Base-by-base conservation (phyloP, 2,113 vertebrate genomes). In the Capreolus pygargus region DNA sequence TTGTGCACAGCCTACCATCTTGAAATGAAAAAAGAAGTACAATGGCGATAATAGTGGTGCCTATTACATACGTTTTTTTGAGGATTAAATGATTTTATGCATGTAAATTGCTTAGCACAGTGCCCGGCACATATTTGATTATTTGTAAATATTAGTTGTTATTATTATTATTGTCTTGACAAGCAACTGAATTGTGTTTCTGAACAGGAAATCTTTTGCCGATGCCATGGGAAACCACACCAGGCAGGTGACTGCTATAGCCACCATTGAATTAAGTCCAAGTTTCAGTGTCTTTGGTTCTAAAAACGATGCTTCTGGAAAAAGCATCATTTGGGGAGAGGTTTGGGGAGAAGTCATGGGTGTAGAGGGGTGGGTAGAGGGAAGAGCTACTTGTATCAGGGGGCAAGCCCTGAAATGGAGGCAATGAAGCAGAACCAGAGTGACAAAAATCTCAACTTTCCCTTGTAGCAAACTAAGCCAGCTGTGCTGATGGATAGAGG, bases 1-100 rank as follows among this genome's bases (percentile, higher is more conserved):
- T 94, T 97, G 61, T 95, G 58, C 16, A 96, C 95, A 92, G 74
- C 86, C 81, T 97, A 95, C 85, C 97, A 97, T 97, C 74, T 94
- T 97, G 87, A 95, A 88, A 57, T 87, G 61, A 57, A 91, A 95
- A 86, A 93, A 94, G 96, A 84, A 43, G 19, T 94, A 60, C 74
- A 95, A 39, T 58, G 47, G 25, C 54, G 16, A 78, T 64, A 89
- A 94, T 64, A 85, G 55, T 47, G 28, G 81, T 91, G 47, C 28
- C 57, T 93, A 61, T 94, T 74, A 81, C 52, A 64, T 74, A 78
- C 60, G 55, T 2, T 74, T 89, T 90, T 78, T 85, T 57, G 70
- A 89, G 47, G 30, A 94, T 96, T 84, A 97, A 96, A 92, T 97
- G 33, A 89, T 94, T 94, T 50, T 91, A 52, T 47, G 39, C 3